A percentile compares a stretch with the other conserved stretches of the same genome.
These are phyloP conservation scores for Furnarius figulus DNA, from an alignment of 2,113 vertebrate genomes.

Conservation along the genomic window DNA sequence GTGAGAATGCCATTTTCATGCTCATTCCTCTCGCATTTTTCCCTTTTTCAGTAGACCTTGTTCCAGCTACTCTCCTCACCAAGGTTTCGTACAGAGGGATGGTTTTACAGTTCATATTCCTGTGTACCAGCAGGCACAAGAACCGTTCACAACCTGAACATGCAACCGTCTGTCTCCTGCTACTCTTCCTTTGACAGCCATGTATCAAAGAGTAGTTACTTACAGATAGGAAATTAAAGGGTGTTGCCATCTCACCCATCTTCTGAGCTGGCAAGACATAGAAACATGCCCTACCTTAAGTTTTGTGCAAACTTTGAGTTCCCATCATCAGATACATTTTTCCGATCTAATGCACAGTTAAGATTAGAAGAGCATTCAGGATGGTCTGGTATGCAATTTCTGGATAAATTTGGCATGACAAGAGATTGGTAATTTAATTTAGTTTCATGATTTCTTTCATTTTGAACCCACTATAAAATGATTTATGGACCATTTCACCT, in stretches of 20 bases:
- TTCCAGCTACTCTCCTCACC: background rate
- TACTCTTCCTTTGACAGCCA: background rate
- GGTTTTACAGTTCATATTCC: background rate
- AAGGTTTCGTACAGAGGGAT: no score
- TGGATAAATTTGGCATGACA: background rate
- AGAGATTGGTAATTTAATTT: background rate
- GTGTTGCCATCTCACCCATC: background rate
- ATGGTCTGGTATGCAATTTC: background rate
- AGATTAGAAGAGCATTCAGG: background rate
- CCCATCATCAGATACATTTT: background rate
- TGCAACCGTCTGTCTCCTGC: background rate
- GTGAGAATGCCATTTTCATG: background rate
- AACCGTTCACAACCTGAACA: background rate
- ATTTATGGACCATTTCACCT: background rate
- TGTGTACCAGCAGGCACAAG: background rate
- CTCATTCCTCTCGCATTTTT: background rate
- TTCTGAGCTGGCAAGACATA: background rate
- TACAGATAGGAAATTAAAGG: accelerated
- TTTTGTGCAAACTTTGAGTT: background rate
- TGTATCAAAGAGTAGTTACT: background rate
- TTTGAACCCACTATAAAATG: background rate
- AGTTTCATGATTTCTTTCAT: background rate
- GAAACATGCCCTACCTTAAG: background rate
- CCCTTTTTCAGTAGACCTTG: background rate
- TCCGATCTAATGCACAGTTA: background rate